These are phyloP conservation scores for Tromatobia lineatoria DNA, from an alignment of 2,888 invertebrate species.

Conservation along the genomic window DNA sequence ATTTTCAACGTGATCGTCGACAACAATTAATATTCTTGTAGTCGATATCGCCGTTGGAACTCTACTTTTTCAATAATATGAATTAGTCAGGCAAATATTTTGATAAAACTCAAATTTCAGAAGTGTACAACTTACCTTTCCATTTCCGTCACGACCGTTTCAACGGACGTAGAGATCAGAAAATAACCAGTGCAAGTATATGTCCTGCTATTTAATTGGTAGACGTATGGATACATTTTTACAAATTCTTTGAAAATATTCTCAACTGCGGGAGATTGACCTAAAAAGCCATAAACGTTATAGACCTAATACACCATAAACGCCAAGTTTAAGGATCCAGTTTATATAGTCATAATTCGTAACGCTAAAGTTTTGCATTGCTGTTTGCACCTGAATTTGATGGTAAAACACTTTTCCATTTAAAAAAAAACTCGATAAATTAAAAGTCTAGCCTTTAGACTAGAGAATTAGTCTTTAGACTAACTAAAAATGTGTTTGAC, in stretches of 20 bases:
- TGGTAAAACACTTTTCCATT: too few species aligned
- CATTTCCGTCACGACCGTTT: constrained; percentile 61
- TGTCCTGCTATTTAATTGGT: constrained; percentile 66
- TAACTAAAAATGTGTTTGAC: too few species aligned
- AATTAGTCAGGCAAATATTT: constrained; percentile 6
- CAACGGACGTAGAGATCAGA: constrained; percentile 70
- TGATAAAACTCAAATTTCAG: not conserved
- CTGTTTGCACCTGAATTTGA: too few species aligned
- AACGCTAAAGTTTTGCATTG: too few species aligned
- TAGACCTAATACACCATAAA: too few species aligned
- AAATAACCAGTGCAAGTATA: constrained; percentile 74
- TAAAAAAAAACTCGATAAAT: too few species aligned
- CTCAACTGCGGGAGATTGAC: constrained; percentile 60
- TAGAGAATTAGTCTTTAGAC: too few species aligned
- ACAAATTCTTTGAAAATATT: constrained; percentile 73
- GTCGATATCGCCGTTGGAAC: constrained; percentile 69
- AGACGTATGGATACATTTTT: constrained; percentile 72
- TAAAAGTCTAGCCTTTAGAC: too few species aligned
- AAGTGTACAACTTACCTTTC: constrained; percentile 39
- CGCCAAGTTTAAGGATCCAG: not conserved
- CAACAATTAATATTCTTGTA: constrained; percentile 74
- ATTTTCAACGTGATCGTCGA: constrained; percentile 63
- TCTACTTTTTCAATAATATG: constrained; percentile 58
- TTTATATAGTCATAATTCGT: too few species aligned
- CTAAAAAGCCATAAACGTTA: constrained; percentile 60